These are phyloP conservation scores for Aphelinus atriplicis DNA, from an alignment of 1,140 invertebrate species.

Conservation along the genomic window DNA sequence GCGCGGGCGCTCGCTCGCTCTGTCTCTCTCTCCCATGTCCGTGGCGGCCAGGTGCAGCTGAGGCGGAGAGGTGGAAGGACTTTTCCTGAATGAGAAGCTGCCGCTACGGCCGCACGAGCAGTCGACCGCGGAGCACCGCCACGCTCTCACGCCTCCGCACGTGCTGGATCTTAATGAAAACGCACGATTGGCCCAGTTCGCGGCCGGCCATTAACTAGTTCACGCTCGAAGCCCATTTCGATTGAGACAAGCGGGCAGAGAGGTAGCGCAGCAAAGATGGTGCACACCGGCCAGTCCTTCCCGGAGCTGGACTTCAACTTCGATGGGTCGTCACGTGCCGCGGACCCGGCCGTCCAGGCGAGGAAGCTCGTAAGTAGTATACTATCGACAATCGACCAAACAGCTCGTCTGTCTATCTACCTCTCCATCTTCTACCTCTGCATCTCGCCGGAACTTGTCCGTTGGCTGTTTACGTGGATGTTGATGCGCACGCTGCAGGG, in stretches of 20 bases:
- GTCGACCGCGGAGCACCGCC: neutral
- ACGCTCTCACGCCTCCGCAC: neutral
- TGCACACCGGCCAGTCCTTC: slow-evolving; percentile 50
- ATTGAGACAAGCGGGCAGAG: neutral
- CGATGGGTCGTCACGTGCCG: slow-evolving; percentile 44
- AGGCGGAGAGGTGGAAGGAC: slow-evolving; percentile 8
- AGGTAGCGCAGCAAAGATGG: slow-evolving; percentile 38
- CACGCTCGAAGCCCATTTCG: no score
- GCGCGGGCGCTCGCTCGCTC: neutral
- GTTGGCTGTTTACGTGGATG: no score
- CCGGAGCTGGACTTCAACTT: slow-evolving; percentile 51
- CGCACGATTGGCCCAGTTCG: neutral
- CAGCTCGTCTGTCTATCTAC: slow-evolving; percentile 18
- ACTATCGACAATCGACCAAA: neutral
- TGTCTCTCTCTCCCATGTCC: neutral
- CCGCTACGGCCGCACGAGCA: neutral
- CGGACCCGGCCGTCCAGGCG: slow-evolving; percentile 47
- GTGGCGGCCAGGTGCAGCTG: neutral
- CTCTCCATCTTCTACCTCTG: neutral
- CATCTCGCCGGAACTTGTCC: no score
- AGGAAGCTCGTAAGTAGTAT: slow-evolving; percentile 52
- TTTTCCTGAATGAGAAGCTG: slow-evolving; percentile 24
- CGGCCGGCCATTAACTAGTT: neutral
- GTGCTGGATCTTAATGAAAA: neutral
- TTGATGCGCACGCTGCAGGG: no score